Evolutionary conservation across 2,888 invertebrate genomes (phyloP).

Genomic region (Tenodera sinensis): DNA sequence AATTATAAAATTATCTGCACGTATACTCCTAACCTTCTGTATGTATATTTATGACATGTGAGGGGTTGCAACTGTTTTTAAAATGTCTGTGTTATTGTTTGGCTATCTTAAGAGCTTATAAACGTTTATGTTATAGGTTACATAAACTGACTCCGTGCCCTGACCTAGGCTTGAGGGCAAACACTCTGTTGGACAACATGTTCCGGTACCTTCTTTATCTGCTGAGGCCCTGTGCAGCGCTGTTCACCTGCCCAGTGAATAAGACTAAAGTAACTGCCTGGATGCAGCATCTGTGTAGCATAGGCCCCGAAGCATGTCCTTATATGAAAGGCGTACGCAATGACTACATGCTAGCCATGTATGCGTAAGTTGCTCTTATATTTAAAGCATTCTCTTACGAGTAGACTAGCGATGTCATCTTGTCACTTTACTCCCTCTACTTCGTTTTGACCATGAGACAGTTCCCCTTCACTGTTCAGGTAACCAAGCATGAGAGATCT

Average conservation of each 20-base stretch:
- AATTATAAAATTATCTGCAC: no score
- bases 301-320: conserved; percentile 46
- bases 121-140: not conserved
- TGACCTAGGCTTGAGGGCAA: not conserved
- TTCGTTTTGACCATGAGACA: no score
- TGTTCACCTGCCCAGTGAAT: conserved; percentile 45
- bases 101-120: no score
- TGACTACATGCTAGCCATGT: conserved; percentile 53
- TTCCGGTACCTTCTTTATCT: conserved; percentile 49
- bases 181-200: conserved; percentile 23
- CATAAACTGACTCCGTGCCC: not conserved
- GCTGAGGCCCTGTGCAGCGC: conserved; percentile 47
- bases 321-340: conserved; percentile 53
- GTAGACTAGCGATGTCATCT: no score
- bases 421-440: no score
- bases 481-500: no score
- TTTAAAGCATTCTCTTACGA: no score
- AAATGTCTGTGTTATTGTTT: no score
- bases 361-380: conserved; percentile 41
- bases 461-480: no score
- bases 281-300: conserved; percentile 50
- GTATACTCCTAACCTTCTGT: no score
- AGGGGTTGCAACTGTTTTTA: no score
- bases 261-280: conserved; percentile 48
- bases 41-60: no score